Base-by-base conservation (phyloP, 2,888 invertebrate genomes). In the Agrilus cyanescens region DNA sequence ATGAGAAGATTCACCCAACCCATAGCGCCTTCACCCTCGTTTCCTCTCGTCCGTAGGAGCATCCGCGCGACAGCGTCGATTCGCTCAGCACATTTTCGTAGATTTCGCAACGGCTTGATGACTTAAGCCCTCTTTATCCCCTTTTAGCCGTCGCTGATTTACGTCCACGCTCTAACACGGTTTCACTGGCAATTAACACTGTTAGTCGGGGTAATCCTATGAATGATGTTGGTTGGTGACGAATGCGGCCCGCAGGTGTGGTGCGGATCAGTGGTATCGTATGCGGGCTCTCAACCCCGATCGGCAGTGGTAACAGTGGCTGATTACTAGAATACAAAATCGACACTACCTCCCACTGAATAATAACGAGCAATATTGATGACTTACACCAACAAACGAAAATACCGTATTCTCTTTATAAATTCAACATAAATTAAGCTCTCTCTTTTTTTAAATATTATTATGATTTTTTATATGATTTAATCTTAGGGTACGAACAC, bases 181-280 rank as follows among this genome's bases (percentile, higher is more conserved):
- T 25, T 25, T 25, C 25, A 43, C 58, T 60, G 62, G 68, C 67
- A 69, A 69, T 69, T 69, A 69, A 68, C 68, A 67, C 66, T 66
- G 66, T 67, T 67, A 66, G 66, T 66, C 61, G 52, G 61, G 66
- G 62, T 69, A 68, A 69, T 68, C 69, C 68, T 62, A 62, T 69
- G 68, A 69, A 68, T 68, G 68, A 69, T 69, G 68, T 65, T 61
- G 62, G 58, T 57, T 49, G 47, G 60, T 62, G 62, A 63, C 61
- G 60, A 61, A 63, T 63, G 56, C 44, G 55, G 55, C 54, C 54
- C 54, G 54, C 54, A 55, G 55, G 54, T 54, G 55, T 52, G 49
- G 51, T 48, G 52, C 49, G 53, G 55, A 53, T 54, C 53, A 54
- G 53, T 44, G 54, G 51, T 51, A 52, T 53, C 53, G 52, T 50